Evolutionary conservation across 2,888 invertebrate species (phyloP), one percentile per base, ranked within the genome.

Genomic region (Dioctria linearis): DNA sequence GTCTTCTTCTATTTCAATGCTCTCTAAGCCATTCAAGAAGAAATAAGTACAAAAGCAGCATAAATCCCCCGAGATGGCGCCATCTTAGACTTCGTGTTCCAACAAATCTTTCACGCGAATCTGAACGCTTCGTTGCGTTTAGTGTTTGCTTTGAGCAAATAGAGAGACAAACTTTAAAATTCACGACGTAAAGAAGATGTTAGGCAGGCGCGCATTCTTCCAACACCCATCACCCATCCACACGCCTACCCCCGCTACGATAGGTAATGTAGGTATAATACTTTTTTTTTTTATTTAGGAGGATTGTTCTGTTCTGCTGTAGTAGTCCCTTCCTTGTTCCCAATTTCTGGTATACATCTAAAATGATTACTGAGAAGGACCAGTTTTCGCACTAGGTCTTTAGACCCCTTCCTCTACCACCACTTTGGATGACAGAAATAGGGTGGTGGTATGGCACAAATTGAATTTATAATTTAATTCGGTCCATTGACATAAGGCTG

Each of bases 401-500:
- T 67, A 40, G 46, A 66, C 78, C 59, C 66, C 69, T 76, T 63
- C 69, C 61, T 49, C 76, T 63, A 69, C 81, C 63, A 67, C 65
- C 37, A 25, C 25, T 25, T 54, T 54, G n/a, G 73, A 75, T 59
- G 59, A 59, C 69, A 71, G 25, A 25, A 81, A 63, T 69, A 78
- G 80, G 81, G 80, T 80, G 81, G 25, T 25, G 25, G 25, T 25
- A 25, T 25, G 25, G 80, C 80, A 61, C 81, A 80, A 82, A 82
- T 82, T 82, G 81, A 82, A 82, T 82, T 82, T 82, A 82, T 82
- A 82, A 82, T 82, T 80, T 82, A 82, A 82, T 82, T 82, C 81
- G 66, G 81, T 78, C 80, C 81, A 80, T 82, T 71, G 81, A 69
- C 80, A 80, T 37, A 51, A 59, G 76, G 49, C 76, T 65, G 67